Percentiles rank a stretch among this genome's conserved stretches.
Conservation (phyloP, 2,113 vertebrate species). For the Chunga burmeisteri region DNA sequence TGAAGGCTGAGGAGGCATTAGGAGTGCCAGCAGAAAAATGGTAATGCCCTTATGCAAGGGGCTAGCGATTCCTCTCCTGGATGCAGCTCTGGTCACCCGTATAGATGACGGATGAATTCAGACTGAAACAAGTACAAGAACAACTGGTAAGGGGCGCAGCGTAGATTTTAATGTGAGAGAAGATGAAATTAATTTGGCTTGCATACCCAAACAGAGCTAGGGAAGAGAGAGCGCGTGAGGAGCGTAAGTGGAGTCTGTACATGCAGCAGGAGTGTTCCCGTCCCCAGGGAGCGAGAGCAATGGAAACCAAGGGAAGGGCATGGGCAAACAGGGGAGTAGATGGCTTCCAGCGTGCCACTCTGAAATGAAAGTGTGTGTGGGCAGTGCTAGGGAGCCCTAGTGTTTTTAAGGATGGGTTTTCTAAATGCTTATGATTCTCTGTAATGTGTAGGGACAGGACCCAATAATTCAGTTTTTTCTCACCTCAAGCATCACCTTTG, state of each 20-base stretch:
- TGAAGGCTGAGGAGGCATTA: background rate
- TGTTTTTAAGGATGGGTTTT: background rate
- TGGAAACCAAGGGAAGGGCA: background rate
- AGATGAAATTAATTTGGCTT: background rate
- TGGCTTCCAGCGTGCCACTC: background rate
- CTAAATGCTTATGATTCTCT: background rate
- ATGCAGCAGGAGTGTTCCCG: background rate
- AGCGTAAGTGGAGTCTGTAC: background rate
- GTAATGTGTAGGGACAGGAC: background rate
- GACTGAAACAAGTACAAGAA: background rate
- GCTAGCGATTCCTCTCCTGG: background rate
- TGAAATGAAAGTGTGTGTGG: background rate
- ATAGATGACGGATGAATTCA: background rate
- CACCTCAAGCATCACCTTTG: background rate
- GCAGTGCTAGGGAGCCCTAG: background rate
- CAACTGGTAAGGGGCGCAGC: background rate
- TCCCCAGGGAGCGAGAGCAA: background rate
- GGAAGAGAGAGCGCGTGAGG: background rate
- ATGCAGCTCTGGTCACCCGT: background rate
- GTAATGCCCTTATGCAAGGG: background rate
- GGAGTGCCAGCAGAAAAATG: background rate
- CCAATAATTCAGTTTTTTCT: background rate
- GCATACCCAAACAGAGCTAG: background rate
- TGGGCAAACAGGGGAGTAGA: background rate
- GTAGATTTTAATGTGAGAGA: background rate